Percentiles rank a stretch among this genome's conserved stretches.
Conservation (phyloP, 2,113 vertebrate genomes). For the Myrmecobius fasciatus region DNA sequence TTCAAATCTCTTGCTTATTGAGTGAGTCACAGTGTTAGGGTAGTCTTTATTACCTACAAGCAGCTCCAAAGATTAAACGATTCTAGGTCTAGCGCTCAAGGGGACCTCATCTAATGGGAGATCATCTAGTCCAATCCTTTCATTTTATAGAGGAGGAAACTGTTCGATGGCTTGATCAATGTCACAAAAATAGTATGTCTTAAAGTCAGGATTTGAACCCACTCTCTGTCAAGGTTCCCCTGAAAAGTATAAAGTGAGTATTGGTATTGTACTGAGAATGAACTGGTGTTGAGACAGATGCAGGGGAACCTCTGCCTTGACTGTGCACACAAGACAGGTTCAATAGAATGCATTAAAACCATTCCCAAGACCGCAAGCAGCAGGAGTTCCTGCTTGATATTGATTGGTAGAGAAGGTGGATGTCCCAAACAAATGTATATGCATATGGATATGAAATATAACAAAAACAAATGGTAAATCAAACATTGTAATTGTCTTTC, state of each 20-base stretch:
- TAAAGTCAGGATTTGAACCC: background rate
- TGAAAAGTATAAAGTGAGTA: background rate
- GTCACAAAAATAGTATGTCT: background rate
- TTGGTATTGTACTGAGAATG: background rate
- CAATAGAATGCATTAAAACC: background rate
- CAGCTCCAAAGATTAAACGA: background rate
- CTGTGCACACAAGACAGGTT: background rate
- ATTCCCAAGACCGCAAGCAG: background rate
- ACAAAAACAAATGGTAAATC: background rate
- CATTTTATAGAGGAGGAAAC: background rate
- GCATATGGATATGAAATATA: background rate
- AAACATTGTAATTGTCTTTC: background rate
- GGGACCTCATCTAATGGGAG: background rate
- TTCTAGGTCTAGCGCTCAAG: background rate
- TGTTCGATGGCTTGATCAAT: background rate
- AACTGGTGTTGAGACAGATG: background rate
- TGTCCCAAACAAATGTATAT: background rate
- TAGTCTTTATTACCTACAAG: background rate
- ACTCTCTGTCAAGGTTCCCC: background rate
- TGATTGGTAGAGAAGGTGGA: background rate
- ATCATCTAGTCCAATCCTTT: background rate
- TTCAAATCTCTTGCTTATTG: background rate
- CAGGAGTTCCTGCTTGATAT: background rate
- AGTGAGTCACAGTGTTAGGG: background rate
- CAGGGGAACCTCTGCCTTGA: background rate